Base-by-base conservation (phyloP, 2,113 vertebrate species). In the Melanostigma gelatinosum region DNA sequence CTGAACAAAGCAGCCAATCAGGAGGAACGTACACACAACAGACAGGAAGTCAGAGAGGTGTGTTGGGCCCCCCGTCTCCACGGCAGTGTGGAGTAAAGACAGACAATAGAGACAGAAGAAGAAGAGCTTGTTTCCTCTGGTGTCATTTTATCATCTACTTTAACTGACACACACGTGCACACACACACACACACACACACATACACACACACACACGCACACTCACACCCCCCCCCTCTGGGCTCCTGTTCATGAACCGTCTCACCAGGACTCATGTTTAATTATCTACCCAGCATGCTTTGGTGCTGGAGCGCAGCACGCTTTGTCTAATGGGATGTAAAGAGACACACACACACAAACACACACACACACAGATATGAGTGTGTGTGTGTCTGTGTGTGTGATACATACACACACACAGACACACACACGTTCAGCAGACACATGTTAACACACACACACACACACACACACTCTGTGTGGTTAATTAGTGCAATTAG, bases 1-100 rank as follows among this genome's bases (percentile, higher is more conserved):
- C 55, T 66, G 72, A 83, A 96, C 96, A 97, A 98, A 96, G 95
- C 0, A 34, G 93, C 79, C 94, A 90, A 94, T 96, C 95, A 77
- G 94, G 95, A 81, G 77, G 90, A 94, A 96, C 93, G 15, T n/a
- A 32, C 32, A 32, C 32, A 32, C 84, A 87, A 88, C 82, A 89
- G 87, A 52, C 89, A 92, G 89, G 91, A 92, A 91, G 84, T 88
- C 73, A 61, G 74, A 32, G 32, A 32, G 32, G 32, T 32, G 32
- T 32, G 3, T 32, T 29, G 29, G 29, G 29, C 32, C 32, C 32
- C 32, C 32, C 32, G 32, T 32, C 32, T 32, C 32, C 32, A 32
- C 32, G 3, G 32, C 32, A 32, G 32, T 32, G 32, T 32, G 32
- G 32, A 32, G 32, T 32, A 32, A 32, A 32, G 32, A 32, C 32